Evolutionary conservation across 2,113 vertebrate genomes (phyloP).

Genomic region (Gambusia holbrooki): DNA sequence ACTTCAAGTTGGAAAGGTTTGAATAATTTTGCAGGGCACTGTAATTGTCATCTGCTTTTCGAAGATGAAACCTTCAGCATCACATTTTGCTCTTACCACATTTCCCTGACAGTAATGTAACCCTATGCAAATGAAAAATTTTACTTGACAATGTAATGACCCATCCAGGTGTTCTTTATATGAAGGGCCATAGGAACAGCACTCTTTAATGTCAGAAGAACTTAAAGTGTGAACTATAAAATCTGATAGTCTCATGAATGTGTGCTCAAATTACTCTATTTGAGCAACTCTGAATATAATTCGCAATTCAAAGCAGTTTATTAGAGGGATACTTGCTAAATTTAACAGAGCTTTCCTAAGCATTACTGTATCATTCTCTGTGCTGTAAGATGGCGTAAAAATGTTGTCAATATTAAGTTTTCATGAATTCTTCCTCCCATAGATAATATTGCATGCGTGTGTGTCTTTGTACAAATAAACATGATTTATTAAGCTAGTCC

Average conservation of each 20-base stretch:
- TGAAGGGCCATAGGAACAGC: background rate
- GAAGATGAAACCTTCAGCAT: background rate
- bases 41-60: background rate
- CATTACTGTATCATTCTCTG: background rate
- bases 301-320: conserved; percentile 9
- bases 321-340: background rate
- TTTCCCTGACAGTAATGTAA: background rate
- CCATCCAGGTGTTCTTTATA: conserved; percentile 4
- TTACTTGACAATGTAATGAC: conserved; percentile 11
- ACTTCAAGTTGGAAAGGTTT: background rate
- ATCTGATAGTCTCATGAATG: conserved; percentile 1
- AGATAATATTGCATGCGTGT: background rate
- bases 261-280: background rate
- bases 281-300: background rate
- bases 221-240: background rate
- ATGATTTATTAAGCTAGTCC: background rate
- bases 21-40: background rate
- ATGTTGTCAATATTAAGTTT: background rate
- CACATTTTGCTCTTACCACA: background rate
- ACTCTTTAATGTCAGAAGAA: conserved; percentile 1
- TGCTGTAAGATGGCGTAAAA: background rate
- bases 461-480: background rate
- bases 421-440: background rate
- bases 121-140: background rate
- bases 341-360: background rate